Conservation (phyloP, 1,140 invertebrate species). For the Pogonomyrmex californicus region DNA sequence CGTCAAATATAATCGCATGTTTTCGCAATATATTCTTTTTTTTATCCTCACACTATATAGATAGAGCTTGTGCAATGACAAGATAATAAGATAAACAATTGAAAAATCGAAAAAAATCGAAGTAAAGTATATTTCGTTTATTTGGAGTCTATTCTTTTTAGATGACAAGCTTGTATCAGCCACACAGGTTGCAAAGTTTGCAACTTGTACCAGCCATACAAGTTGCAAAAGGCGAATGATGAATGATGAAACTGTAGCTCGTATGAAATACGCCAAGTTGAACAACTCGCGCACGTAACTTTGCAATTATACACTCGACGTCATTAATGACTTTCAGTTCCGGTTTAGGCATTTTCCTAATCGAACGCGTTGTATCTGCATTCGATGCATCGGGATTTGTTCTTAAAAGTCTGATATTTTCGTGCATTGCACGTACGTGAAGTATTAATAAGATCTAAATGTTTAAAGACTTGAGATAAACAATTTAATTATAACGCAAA, state of each 20-base stretch:
- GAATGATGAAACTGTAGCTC: neutral
- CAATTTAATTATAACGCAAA: neutral
- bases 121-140: neutral
- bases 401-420: neutral
- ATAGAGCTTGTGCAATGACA: no score
- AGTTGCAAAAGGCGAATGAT: slow-evolving; percentile 3
- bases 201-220: neutral
- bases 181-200: neutral
- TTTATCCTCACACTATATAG: no score
- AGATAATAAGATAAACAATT: no score
- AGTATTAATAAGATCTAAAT: neutral
- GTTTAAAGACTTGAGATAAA: neutral
- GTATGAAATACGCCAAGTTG: neutral
- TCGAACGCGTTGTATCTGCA: neutral
- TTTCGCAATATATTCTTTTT: no score
- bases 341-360: neutral
- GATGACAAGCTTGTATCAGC: neutral
- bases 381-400: neutral
- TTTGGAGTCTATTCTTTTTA: neutral
- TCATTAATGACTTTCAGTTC: slow-evolving; percentile 22
- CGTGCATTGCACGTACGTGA: neutral
- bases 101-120: no score
- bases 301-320: neutral
- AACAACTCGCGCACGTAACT: neutral
- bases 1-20: no score